These are phyloP conservation scores for Blastobasis lacticolella DNA, from an alignment of 2,888 invertebrate genomes.

Conservation along the genomic window DNA sequence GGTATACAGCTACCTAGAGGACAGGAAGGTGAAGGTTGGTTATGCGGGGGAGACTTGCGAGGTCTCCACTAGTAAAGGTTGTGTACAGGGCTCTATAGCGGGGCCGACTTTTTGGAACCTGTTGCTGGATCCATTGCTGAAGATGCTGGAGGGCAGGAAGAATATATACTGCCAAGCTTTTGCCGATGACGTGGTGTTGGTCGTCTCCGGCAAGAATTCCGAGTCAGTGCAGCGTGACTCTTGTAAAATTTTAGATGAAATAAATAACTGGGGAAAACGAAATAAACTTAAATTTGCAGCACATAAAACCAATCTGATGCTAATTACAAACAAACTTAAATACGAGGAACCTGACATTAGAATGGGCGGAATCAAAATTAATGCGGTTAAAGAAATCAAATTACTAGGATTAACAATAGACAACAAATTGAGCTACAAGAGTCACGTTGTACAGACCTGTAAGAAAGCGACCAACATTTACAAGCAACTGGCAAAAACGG, in stretches of 20 bases:
- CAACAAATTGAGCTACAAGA: background rate
- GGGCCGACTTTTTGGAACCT: conserved; percentile 16
- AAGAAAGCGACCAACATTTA: background rate
- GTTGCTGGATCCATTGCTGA: conserved; percentile 10
- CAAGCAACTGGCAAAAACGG: too few species aligned
- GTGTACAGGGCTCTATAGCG: conserved; percentile 13
- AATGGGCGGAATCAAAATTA: background rate
- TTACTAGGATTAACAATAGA: background rate
- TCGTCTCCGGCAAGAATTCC: background rate
- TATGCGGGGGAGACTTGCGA: conserved; percentile 7
- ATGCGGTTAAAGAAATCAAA: background rate
- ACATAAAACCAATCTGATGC: conserved; percentile 10
- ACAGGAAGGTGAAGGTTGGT: conserved; percentile 3
- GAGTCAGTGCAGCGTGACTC: background rate
- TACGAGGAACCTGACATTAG: background rate
- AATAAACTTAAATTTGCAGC: conserved; percentile 13
- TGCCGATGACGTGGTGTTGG: conserved; percentile 15
- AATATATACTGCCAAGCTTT: conserved; percentile 11
- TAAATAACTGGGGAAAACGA: conserved; percentile 8
- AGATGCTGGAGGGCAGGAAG: background rate
- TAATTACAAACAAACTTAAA: conserved; percentile 4
- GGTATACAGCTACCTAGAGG: conserved; percentile 7
- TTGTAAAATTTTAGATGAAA: background rate
- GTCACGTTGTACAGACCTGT: background rate
- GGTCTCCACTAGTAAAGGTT: conserved; percentile 10